These are phyloP conservation scores for Aurelia aurita complex sp. Pacific DNA, from an alignment of 30 jellyfish, hydroid and myxozoan genomes.

Conservation along the genomic window DNA sequence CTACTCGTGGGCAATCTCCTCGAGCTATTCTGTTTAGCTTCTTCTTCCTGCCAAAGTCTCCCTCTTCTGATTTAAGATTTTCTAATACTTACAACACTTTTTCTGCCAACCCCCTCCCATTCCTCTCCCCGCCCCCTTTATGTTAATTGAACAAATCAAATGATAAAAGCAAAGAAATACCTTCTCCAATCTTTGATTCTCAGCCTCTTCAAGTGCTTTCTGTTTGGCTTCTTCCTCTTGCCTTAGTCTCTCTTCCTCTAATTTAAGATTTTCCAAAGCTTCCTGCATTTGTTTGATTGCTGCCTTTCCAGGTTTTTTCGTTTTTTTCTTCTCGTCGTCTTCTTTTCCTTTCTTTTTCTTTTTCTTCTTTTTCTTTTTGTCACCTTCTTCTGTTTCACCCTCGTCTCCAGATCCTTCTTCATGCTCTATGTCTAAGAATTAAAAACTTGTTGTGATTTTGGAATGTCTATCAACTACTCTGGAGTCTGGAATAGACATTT, in stretches of 20 bases:
- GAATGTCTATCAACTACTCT: too few species aligned
- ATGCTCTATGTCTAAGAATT: conserved; percentile 10
- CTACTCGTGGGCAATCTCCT: too few species aligned
- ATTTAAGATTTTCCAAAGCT: conserved; percentile 79
- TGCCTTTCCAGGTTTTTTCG: conserved; percentile 81
- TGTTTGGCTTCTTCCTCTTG: conserved; percentile 94
- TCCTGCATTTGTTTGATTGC: conserved; percentile 91
- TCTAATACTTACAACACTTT: too few species aligned
- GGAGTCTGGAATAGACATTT: too few species aligned
- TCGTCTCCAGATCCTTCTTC: conserved; percentile 77
- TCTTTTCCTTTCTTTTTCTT: conserved; percentile 87
- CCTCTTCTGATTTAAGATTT: too few species aligned
- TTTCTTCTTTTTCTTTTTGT: conserved; percentile 84
- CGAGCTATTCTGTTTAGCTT: too few species aligned
- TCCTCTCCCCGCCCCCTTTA: too few species aligned
- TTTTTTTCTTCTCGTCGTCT: conserved; percentile 80
- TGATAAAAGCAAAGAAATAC: conserved; percentile 19
- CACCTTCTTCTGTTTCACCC: conserved; percentile 71
- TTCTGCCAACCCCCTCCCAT: too few species aligned
- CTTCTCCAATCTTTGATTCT: conserved; percentile 76
- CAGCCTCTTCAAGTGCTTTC: conserved; percentile 95
- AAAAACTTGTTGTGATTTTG: too few species aligned
- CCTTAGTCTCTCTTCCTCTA: conserved; percentile 87
- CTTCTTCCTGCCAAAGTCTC: too few species aligned
- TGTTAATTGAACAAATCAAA: neutral